Evolutionary conservation across 2,888 invertebrate genomes (phyloP), one percentile per base, ranked within the genome.

Genomic region (Apotomis betuletana): DNA sequence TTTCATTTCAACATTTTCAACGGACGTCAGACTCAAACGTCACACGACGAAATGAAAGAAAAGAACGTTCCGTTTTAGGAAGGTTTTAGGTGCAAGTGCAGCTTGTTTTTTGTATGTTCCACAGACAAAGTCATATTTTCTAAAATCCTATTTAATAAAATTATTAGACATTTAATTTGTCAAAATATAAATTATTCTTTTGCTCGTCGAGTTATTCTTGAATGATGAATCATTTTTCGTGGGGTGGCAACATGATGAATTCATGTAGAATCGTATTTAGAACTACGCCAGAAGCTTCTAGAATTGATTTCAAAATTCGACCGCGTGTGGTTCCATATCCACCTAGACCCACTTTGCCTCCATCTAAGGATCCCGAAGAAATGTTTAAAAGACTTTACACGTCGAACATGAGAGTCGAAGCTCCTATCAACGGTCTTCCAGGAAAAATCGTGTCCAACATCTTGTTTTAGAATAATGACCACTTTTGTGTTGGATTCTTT

Each of bases 211-310:
- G 15, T 27, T 27, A 13, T 10, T 49, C n/a, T 60, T 60, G 3
- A 38, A 81, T 69, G 70, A 90, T 92, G 91, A 91, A 90, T 80
- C 80, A 86, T 75, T 76, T 90, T 49, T 85, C 88, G 15, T 82
- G 80, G 74, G 91, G 89, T 57, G 90, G 90, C 15, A 67, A 76
- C 70, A 75, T 90, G 10, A 79, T 81, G 6, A 83, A 80, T 36
- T 82, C 80, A 12, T 88, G 85, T 74, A 82, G 79, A 76, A 83
- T 81, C 2, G 59, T 81, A 51, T 91, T 87, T 74, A 90, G 80
- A 76, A 85, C 89, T 6, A 88, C 90, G 0, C 89, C 91, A 10
- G 78, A 84, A 6, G 82, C 81, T 61, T 69, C 76, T 0, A 79
- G 80, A 27, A 84, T 88, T 67, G 67, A 67, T n/a, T 77, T 79